These are phyloP conservation scores for Boloria euphrosyne DNA, from an alignment of 2,888 invertebrate species.

Conservation along the genomic window DNA sequence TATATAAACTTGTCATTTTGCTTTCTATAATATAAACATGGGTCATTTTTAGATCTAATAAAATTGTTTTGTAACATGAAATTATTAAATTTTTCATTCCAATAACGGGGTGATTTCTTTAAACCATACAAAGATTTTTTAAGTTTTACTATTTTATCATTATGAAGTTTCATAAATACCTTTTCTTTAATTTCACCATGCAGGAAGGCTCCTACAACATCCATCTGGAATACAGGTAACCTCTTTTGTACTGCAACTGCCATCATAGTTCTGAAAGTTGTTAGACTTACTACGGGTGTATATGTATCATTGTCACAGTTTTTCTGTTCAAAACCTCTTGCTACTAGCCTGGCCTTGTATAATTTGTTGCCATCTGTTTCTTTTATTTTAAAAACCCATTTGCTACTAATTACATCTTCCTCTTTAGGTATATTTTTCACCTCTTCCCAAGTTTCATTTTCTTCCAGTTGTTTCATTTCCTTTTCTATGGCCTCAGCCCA, in stretches of 20 bases:
- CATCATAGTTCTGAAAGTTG: constrained; percentile 8
- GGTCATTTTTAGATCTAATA: background rate
- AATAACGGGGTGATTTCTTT: constrained; percentile 15
- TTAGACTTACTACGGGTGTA: constrained; percentile 22
- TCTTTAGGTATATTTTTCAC: background rate
- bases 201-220: constrained; percentile 19
- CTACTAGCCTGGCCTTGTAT: constrained; percentile 11
- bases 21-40: too few relatives aligned
- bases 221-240: constrained; percentile 3
- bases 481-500: constrained; percentile 2
- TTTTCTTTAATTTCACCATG: constrained; percentile 10
- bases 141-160: constrained; percentile 7
- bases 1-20: too few relatives aligned
- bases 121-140: constrained; percentile 22
- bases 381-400: too few relatives aligned
- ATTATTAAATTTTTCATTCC: constrained; percentile 16
- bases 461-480: background rate
- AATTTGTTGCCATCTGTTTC: too few relatives aligned
- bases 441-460: background rate
- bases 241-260: constrained; percentile 7
- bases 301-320: constrained; percentile 17
- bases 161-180: background rate
- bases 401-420: too few relatives aligned
- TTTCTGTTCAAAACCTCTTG: constrained; percentile 21
- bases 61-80: background rate